Percentiles rank a stretch among this genome's conserved stretches.
Evolutionary conservation across 2,797 vertebrate genomes (phyloP).

Genomic region (Gymnocypris eckloni): DNA sequence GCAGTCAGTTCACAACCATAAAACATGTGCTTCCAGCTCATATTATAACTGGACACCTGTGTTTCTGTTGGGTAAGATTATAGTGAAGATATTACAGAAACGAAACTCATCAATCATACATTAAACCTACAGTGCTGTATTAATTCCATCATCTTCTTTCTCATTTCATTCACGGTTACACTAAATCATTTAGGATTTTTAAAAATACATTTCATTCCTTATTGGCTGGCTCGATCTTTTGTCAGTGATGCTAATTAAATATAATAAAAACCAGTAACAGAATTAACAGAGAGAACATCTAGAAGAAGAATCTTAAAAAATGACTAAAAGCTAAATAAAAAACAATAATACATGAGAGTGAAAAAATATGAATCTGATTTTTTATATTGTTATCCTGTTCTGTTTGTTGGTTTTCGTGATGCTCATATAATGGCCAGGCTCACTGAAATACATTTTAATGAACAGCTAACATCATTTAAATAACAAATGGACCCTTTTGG

Average conservation of each 20-base stretch:
- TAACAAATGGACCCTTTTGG: too few species aligned
- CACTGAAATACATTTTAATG: too few species aligned
- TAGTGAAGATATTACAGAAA: not conserved
- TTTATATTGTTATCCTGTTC: not conserved
- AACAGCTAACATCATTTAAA: too few species aligned
- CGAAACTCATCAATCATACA: constrained; percentile 20
- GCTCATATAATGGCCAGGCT: too few species aligned
- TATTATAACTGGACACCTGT: not conserved
- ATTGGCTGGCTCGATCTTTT: not conserved
- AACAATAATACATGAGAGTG: not conserved
- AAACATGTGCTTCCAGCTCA: not conserved
- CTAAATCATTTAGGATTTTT: constrained; percentile 8
- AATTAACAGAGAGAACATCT: not conserved
- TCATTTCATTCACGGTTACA: constrained; percentile 16
- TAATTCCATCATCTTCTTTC: constrained; percentile 16
- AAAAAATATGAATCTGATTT: not conserved
- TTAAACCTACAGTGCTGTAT: not conserved
- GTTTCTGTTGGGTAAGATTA: not conserved
- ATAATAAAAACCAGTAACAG: not conserved
- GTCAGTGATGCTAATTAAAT: constrained; percentile 11
- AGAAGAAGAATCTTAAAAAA: not conserved
- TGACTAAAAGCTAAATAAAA: not conserved
- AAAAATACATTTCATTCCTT: not conserved
- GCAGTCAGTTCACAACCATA: not conserved
- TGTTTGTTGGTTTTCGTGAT: not conserved